A percentile compares a stretch with the other conserved stretches of the same genome.
Conservation (phyloP, 1,140 invertebrate species). For the Elysia chlorotica region DNA sequence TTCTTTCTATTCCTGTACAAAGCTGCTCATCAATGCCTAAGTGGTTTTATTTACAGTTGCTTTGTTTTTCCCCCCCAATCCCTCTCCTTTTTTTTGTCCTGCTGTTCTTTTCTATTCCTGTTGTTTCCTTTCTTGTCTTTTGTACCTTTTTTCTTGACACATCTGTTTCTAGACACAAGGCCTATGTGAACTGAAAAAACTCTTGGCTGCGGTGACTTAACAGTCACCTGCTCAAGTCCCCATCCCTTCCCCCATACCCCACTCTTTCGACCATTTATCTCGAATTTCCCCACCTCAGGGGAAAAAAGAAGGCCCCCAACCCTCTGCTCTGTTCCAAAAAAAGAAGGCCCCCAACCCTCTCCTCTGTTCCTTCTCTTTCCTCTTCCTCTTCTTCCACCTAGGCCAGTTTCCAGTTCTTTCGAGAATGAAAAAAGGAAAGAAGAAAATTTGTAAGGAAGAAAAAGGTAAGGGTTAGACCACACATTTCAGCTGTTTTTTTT, state of each 20-base stretch:
- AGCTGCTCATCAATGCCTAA: no score
- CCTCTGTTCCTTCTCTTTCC: neutral
- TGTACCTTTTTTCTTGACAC: neutral
- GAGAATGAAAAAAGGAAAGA: neutral
- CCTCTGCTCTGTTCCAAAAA: neutral
- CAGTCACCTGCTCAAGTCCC: neutral
- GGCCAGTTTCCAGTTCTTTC: neutral
- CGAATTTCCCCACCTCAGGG: no score
- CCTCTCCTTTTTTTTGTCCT: no score
- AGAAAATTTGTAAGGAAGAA: neutral
- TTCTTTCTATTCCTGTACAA: no score
- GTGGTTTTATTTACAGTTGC: no score
- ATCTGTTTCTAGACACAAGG: neutral
- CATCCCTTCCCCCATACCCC: neutral
- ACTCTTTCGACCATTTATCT: no score
- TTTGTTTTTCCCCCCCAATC: no score
- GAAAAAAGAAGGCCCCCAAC: no score
- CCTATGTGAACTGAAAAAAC: constrained; percentile 5
- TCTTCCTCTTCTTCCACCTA: neutral
- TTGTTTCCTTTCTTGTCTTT: no score
- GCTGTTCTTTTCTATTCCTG: no score
- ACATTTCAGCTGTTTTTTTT: constrained; percentile 4
- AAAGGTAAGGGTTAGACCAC: constrained; percentile 23
- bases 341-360: neutral
- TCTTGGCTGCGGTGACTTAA: constrained; percentile 13